Evolutionary conservation across 2,113 vertebrate species (phyloP), one percentile per base, ranked within the genome.

Genomic region (Rhea pennata): DNA sequence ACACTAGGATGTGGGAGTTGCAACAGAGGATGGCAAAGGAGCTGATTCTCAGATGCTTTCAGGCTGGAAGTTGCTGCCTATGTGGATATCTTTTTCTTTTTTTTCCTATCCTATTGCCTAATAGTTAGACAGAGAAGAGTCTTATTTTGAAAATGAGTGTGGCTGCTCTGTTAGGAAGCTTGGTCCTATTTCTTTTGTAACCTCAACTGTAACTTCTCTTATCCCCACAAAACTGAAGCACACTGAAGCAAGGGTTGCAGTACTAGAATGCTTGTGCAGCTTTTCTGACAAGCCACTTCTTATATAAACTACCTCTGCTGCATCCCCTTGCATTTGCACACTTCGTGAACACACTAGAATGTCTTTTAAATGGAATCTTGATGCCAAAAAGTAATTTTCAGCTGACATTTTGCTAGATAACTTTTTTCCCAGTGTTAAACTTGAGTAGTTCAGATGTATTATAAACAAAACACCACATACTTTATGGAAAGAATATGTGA

Each of bases 361-460:
- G 31, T 51, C 12, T 89, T 87, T 87, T n/a, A 36, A 24, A 11
- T 19, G 15, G 36, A 75, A 23, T 15, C 3, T 2, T 59, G 17
- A 20, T 69, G 12, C 50, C 80, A 26, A 65, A 59, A 69, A 33
- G 36, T 59, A 59, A 59, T 61, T 86, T 67, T 51, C 40, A 36
- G 19, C 4, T 66, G 29, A 6, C 61, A 33, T 81, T 73, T 42
- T 82, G 66, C 70, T 50, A 44, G 74, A 62, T 65, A 84, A 83
- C 27, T 6, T 36, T 59, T n/a, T 46, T 46, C 74, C 44, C 59
- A n/a, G 0, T 79, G 21, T 56, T 83, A 39, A 66, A 29, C 0
- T 0, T 24, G 33, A 23, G 9, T 84, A 39, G 20, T 22, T 89
- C 23, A 69, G 21, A 6, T 69, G 4, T 56, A 20, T 7, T 46